A percentile compares a stretch with the other conserved stretches of the same genome.
Evolutionary conservation across 2,888 invertebrate species (phyloP).

Genomic region (Calameuta pallipes): DNA sequence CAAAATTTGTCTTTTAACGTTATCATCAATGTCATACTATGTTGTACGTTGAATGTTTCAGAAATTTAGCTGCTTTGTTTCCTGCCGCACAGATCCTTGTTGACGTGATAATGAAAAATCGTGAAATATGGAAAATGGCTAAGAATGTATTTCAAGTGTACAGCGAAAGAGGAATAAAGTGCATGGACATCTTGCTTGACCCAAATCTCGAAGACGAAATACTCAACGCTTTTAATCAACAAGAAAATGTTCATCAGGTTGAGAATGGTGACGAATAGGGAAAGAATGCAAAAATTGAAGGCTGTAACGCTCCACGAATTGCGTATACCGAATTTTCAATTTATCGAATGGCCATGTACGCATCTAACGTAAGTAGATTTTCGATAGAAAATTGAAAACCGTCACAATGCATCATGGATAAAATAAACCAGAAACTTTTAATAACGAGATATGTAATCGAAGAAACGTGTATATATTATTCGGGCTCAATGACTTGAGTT

Average conservation of each 20-base stretch:
- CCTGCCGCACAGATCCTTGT: slow-evolving; percentile 67
- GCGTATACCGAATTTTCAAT: background rate
- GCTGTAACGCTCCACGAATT: background rate
- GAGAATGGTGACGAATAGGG: background rate
- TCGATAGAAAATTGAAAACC: background rate
- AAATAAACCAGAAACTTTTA: slow-evolving; percentile 3
- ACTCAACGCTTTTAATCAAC: slow-evolving; percentile 21
- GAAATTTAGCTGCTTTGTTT: slow-evolving; percentile 69
- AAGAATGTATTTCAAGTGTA: slow-evolving; percentile 61
- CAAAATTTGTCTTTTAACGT: background rate
- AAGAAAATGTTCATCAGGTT: slow-evolving; percentile 3
- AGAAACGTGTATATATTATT: background rate
- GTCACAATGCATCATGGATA: background rate
- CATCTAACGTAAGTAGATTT: background rate
- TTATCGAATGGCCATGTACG: background rate
- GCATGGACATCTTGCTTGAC: slow-evolving; percentile 52
- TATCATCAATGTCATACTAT: background rate
- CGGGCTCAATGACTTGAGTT: background rate
- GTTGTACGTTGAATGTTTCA: slow-evolving; percentile 48
- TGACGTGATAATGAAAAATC: slow-evolving; percentile 69
- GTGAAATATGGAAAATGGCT: slow-evolving; percentile 72
- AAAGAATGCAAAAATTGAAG: background rate
- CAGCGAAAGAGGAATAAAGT: slow-evolving; percentile 45
- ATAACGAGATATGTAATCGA: slow-evolving; percentile 11
- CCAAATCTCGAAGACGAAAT: slow-evolving; percentile 52